These are phyloP conservation scores for Marisa cornuarietis DNA, from an alignment of 1,140 invertebrate species.

Conservation along the genomic window DNA sequence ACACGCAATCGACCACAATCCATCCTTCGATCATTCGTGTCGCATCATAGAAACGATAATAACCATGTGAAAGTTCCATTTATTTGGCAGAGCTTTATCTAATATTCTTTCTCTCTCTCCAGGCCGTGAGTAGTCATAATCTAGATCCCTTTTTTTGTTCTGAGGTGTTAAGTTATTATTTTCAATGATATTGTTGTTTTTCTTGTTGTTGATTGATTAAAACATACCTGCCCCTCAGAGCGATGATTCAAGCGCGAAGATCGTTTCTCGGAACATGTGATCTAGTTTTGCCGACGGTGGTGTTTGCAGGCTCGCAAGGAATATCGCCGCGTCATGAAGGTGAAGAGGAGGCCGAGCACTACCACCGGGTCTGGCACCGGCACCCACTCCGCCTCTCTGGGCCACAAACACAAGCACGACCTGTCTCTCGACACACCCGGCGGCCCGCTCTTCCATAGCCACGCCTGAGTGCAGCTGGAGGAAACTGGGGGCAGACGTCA, in stretches of 20 bases:
- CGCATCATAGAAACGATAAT: too few relatives aligned
- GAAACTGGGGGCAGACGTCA: too few relatives aligned
- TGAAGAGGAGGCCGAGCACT: conserved; percentile 23
- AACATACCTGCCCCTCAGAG: not conserved
- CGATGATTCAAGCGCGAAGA: not conserved
- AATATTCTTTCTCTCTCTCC: too few relatives aligned
- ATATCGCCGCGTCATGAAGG: conserved; percentile 26
- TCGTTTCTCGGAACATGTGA: not conserved
- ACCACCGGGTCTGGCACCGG: conserved; percentile 16
- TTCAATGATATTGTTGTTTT: not conserved
- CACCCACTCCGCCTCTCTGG: conserved; percentile 25
- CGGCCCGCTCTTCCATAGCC: not conserved
- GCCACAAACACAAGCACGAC: conserved; percentile 22
- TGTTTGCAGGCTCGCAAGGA: conserved; percentile 29
- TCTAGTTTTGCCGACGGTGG: not conserved
- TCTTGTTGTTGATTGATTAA: not conserved
- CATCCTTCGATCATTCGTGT: too few relatives aligned
- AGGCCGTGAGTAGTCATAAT: too few relatives aligned
- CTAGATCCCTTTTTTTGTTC: too few relatives aligned
- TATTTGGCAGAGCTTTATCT: too few relatives aligned
- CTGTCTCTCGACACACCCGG: not conserved
- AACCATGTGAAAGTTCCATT: too few relatives aligned
- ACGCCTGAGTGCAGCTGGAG: too few relatives aligned
- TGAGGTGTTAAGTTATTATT: too few relatives aligned
- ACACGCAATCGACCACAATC: too few relatives aligned